Percentiles rank a stretch among this genome's conserved stretches.
Conservation (phyloP, 2,888 invertebrate species). For the Pteria penguin region DNA sequence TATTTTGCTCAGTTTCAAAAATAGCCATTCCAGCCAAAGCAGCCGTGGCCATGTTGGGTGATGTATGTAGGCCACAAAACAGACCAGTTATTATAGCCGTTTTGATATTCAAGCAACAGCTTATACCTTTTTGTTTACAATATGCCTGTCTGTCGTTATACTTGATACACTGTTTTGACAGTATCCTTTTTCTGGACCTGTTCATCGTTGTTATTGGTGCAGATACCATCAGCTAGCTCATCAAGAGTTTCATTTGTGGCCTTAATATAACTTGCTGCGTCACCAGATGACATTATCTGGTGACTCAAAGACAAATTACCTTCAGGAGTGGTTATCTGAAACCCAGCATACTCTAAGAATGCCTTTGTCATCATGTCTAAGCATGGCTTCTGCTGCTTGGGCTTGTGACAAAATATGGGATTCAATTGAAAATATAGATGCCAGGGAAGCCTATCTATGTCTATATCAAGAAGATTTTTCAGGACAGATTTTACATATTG, state of each 20-base stretch:
- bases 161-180: no score
- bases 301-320: conserved; percentile 11
- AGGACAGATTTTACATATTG: no score
- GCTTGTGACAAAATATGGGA: conserved; percentile 6
- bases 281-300: conserved; percentile 14
- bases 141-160: conserved; percentile 20
- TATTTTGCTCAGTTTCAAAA: no score
- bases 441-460: no score
- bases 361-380: conserved; percentile 1
- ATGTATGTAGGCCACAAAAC: no score
- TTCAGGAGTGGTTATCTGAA: conserved; percentile 2
- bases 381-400: conserved; percentile 16
- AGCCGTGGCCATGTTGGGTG: no score
- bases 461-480: no score
- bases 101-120: no score
- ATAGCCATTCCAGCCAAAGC: no score
- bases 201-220: no score
- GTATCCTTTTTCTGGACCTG: no score
- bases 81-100: no score
- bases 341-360: conserved; percentile 11
- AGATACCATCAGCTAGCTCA: conserved; percentile 22
- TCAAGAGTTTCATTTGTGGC: conserved; percentile 12
- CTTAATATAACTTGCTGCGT: conserved; percentile 5
- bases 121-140: conserved; percentile 11
- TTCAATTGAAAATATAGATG: conserved; percentile 17